Percentiles rank a stretch among this genome's conserved stretches.
phyloP scores from a whole-genome alignment of 2,797 vertebrate genomes.

The Percopsis omiscomaycus region DNA sequence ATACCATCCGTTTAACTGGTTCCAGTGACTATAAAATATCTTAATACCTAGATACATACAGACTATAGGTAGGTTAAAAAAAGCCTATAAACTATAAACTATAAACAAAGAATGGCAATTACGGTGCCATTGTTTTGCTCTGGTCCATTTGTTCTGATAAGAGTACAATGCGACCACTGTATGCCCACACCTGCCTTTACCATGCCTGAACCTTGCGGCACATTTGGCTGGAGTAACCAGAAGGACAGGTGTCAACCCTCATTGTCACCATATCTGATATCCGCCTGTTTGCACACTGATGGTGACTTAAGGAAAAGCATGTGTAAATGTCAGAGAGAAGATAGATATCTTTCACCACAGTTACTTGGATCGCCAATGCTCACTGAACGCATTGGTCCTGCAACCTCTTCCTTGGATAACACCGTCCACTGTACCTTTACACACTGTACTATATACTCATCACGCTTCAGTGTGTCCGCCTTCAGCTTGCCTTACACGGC shows the following conservation, averaged over 20 bases:
- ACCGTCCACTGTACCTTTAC: constrained; percentile 32
- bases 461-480: constrained; percentile 41
- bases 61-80: too few species aligned
- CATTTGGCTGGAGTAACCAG: neutral
- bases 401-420: constrained; percentile 22
- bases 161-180: neutral
- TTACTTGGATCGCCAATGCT: constrained; percentile 23
- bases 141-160: neutral
- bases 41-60: too few species aligned
- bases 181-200: neutral
- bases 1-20: neutral
- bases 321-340: constrained; percentile 6
- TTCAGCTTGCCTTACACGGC: constrained; percentile 49
- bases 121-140: constrained; percentile 2
- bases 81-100: too few species aligned
- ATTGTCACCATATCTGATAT: neutral
- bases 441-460: constrained; percentile 47
- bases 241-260: neutral
- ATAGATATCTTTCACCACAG: constrained; percentile 32
- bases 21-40: too few species aligned
- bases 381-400: constrained; percentile 50
- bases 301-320: neutral
- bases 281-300: constrained; percentile 4
- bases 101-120: too few species aligned
- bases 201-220: neutral